Conservation (phyloP, 2,888 invertebrate species). For the Nesidiocoris tenuis region DNA sequence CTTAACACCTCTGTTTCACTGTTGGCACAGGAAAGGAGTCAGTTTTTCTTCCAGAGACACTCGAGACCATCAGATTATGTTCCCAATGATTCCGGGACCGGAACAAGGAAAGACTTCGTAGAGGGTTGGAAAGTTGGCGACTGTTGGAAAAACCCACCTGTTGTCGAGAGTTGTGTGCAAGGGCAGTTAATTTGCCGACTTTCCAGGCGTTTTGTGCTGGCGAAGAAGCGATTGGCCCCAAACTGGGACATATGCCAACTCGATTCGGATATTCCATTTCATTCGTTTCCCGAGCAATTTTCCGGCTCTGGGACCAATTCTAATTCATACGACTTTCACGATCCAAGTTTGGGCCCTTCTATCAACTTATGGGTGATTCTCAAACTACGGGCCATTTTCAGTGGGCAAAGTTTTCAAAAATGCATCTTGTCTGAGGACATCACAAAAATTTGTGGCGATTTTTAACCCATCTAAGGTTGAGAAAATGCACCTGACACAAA, state of each 20-base stretch:
- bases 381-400: no score
- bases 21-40: not conserved
- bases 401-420: no score
- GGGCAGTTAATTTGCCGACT: conserved; percentile 3
- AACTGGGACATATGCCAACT: conserved; percentile 3
- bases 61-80: not conserved
- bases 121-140: not conserved
- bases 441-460: no score
- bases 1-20: no score
- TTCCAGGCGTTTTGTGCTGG: not conserved
- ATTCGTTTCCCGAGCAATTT: no score
- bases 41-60: not conserved
- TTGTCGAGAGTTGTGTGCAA: not conserved
- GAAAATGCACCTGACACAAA: no score
- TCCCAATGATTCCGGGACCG: not conserved
- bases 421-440: no score
- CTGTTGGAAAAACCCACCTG: conserved; percentile 3
- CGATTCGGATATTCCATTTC: not conserved
- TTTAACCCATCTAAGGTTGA: no score
- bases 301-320: no score
- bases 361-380: no score
- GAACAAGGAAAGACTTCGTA: not conserved
- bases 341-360: no score
- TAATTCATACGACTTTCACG: no score
- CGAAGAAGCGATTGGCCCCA: not conserved